Evolutionary conservation across 2,888 invertebrate species (phyloP).

Genomic region (Lasioglossum leucozonium): DNA sequence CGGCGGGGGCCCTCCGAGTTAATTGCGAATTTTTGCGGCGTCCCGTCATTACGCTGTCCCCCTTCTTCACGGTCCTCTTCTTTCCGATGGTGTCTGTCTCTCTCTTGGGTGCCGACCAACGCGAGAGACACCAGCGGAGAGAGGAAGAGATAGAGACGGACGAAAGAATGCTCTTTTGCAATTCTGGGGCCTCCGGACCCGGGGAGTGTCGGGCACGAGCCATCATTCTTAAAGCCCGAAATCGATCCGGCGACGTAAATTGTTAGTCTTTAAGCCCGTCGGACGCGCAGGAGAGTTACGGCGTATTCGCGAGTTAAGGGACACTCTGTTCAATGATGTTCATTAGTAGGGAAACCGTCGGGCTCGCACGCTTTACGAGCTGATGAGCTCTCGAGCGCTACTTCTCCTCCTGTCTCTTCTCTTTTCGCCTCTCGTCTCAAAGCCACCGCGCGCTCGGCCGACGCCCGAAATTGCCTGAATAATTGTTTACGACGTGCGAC

Average conservation of each 20-base stretch:
- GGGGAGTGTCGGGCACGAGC: conserved; percentile 65
- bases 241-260: conserved; percentile 63
- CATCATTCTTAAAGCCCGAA: conserved; percentile 64
- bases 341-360: conserved; percentile 58
- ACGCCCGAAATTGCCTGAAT: conserved; percentile 23
- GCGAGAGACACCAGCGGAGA: not conserved
- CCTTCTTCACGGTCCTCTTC: conserved; percentile 6
- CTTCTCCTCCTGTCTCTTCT: not conserved
- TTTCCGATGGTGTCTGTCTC: not conserved
- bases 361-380: conserved; percentile 49
- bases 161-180: conserved; percentile 45
- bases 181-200: conserved; percentile 49
- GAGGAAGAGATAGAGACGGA: conserved; percentile 21
- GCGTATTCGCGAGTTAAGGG: conserved; percentile 47
- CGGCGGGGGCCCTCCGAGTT: conserved; percentile 71
- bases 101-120: not conserved
- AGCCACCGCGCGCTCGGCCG: conserved; percentile 14
- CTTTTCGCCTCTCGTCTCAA: conserved; percentile 16
- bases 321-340: conserved; percentile 50
- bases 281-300: conserved; percentile 43
- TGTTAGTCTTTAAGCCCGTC: conserved; percentile 54
- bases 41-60: conserved; percentile 71
- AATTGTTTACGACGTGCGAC: conserved; percentile 51
- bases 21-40: conserved; percentile 80
- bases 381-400: conserved; percentile 31